These are phyloP conservation scores for Notodonta ziczac DNA, from an alignment of 2,888 invertebrate species.

Conservation along the genomic window DNA sequence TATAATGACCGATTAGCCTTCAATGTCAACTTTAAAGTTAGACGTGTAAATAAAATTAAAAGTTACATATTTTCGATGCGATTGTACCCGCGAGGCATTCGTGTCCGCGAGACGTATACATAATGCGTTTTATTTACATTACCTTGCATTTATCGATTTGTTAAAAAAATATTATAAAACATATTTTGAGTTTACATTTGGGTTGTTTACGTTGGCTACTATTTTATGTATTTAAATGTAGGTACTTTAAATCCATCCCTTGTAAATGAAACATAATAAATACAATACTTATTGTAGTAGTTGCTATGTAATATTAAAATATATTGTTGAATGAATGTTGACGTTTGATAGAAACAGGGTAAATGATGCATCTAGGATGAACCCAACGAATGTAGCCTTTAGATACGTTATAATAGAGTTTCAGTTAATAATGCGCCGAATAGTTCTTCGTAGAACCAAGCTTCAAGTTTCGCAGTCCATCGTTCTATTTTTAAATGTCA, in stretches of 20 bases:
- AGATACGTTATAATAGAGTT: conserved; percentile 27
- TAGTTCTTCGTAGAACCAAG: conserved; percentile 7
- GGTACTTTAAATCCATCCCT: conserved; percentile 62
- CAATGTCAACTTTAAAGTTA: not conserved
- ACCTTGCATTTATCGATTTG: conserved; percentile 37
- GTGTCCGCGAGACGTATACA: conserved; percentile 19
- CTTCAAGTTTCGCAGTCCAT: conserved; percentile 5
- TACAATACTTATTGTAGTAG: conserved; percentile 41
- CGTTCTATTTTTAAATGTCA: conserved; percentile 7
- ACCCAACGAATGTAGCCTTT: conserved; percentile 66
- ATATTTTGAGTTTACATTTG: not conserved
- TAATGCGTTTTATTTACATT: conserved; percentile 27
- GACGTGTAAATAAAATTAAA: conserved; percentile 36
- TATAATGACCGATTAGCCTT: too few species aligned
- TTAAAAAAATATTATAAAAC: conserved; percentile 21
- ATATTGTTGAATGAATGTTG: conserved; percentile 58
- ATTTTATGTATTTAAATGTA: conserved; percentile 34
- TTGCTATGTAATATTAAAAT: conserved; percentile 35
- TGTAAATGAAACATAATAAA: conserved; percentile 42
- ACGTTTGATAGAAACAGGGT: conserved; percentile 70
- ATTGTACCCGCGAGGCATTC: conserved; percentile 15
- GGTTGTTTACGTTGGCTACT: conserved; percentile 15
- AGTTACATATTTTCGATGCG: conserved; percentile 19
- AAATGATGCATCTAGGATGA: conserved; percentile 69
- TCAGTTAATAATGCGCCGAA: conserved; percentile 28